phyloP scores from a whole-genome alignment of 2,888 invertebrate species.

The Liposcelis brunnea region DNA sequence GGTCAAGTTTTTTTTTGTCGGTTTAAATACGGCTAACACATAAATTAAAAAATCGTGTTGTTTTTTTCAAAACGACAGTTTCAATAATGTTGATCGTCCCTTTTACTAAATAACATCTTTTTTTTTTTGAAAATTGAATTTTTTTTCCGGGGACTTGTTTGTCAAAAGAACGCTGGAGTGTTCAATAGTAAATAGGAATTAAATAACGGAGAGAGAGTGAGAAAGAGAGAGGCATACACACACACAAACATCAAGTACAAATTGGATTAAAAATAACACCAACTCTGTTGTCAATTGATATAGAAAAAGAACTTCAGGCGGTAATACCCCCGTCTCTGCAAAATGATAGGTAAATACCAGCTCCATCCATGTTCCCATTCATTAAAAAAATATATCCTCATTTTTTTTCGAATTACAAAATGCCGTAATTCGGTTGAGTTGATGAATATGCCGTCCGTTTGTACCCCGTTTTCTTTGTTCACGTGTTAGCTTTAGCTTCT shows the following conservation, averaged over 20 bases:
- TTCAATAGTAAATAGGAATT: too few relatives aligned
- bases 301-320: constrained; percentile 9
- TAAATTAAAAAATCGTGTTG: too few relatives aligned
- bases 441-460: constrained; percentile 6
- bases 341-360: constrained; percentile 5
- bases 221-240: background rate
- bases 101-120: too few relatives aligned
- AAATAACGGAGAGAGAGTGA: too few relatives aligned
- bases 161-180: too few relatives aligned
- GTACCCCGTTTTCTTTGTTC: constrained; percentile 6
- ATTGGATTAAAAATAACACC: constrained; percentile 9
- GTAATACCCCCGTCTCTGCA: constrained; percentile 6
- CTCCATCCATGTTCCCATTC: constrained; percentile 5
- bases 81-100: too few relatives aligned
- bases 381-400: constrained; percentile 7
- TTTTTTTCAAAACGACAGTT: too few relatives aligned
- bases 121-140: too few relatives aligned
- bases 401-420: constrained; percentile 5
- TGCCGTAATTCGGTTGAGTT: constrained; percentile 8
- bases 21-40: too few relatives aligned
- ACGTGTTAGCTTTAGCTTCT: too few relatives aligned
- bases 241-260: constrained; percentile 3
- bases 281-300: constrained; percentile 8
- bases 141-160: too few relatives aligned
- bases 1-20: too few relatives aligned